phyloP scores from a whole-genome alignment of 1,140 invertebrate species.

The Cherax destructor region DNA sequence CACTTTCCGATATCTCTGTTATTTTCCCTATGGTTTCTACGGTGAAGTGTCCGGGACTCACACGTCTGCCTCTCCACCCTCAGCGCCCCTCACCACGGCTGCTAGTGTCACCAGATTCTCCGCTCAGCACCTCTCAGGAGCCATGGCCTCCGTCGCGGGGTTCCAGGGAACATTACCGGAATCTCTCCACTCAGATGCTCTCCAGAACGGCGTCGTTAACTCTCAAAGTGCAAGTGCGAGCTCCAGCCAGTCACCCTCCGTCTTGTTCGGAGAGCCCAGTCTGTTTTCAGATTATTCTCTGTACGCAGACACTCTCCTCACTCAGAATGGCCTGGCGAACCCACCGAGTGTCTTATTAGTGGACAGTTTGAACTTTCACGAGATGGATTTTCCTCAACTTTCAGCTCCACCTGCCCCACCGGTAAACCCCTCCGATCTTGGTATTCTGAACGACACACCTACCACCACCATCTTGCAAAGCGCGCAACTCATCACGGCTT shows the following conservation, averaged over 20 bases:
- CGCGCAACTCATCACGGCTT: neutral
- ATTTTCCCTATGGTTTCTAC: neutral
- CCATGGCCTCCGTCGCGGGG: neutral
- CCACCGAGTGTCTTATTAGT: constrained; percentile 22
- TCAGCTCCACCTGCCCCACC: neutral
- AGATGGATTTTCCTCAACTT: neutral
- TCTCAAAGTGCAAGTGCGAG: neutral
- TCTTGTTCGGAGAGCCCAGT: constrained; percentile 26
- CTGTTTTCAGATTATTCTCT: constrained; percentile 23
- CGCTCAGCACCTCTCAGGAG: neutral
- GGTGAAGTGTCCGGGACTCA: neutral
- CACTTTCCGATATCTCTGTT: neutral
- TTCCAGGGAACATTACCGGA: constrained; percentile 10
- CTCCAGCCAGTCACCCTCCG: neutral
- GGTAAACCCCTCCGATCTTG: neutral
- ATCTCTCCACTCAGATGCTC: neutral
- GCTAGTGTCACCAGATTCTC: neutral
- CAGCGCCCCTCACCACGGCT: neutral
- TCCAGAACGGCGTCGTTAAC: neutral
- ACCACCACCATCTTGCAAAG: neutral
- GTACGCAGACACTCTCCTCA: neutral
- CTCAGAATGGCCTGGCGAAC: neutral
- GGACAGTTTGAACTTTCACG: constrained; percentile 9
- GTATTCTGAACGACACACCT: neutral
- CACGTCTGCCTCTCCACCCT: neutral